Conservation (phyloP, 1,140 invertebrate genomes). For the Pectinophora gossypiella region DNA sequence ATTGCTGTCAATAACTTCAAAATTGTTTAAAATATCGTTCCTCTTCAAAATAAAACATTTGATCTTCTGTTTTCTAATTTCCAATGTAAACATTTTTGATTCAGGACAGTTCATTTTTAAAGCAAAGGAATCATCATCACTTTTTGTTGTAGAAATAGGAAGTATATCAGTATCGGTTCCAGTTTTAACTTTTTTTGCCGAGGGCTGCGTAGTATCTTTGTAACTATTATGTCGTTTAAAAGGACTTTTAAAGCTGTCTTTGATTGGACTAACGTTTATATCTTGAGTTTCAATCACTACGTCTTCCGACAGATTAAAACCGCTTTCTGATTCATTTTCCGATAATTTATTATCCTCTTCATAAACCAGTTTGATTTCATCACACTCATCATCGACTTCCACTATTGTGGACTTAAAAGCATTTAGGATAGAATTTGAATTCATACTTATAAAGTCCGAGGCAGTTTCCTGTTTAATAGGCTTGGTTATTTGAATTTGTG, state of each 20-base stretch:
- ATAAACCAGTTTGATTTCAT: slow-evolving; percentile 58
- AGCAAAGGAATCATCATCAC: not conserved
- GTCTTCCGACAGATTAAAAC: slow-evolving; percentile 21
- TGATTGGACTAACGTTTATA: slow-evolving; percentile 20
- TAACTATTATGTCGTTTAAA: slow-evolving; percentile 34
- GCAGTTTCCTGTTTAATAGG: slow-evolving; percentile 15
- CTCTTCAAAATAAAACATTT: slow-evolving; percentile 27
- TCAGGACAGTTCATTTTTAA: slow-evolving; percentile 7
- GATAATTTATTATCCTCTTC: slow-evolving; percentile 39
- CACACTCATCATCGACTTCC: slow-evolving; percentile 37
- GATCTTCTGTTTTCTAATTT: slow-evolving; percentile 14
- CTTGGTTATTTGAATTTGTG: slow-evolving; percentile 8
- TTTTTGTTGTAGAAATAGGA: not conserved
- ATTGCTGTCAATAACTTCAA: slow-evolving; percentile 27
- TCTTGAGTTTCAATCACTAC: slow-evolving; percentile 36
- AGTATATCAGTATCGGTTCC: not conserved
- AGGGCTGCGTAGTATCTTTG: slow-evolving; percentile 19
- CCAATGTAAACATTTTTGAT: slow-evolving; percentile 18
- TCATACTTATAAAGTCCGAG: slow-evolving; percentile 28
- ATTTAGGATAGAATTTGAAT: slow-evolving; percentile 51
- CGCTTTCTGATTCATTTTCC: slow-evolving; percentile 9
- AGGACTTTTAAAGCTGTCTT: slow-evolving; percentile 35
- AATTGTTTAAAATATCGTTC: slow-evolving; percentile 33
- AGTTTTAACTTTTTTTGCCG: slow-evolving; percentile 37
- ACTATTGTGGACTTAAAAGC: slow-evolving; percentile 50